phyloP scores from a whole-genome alignment of 2,797 vertebrate genomes.

The Urosaurus nigricauda region DNA sequence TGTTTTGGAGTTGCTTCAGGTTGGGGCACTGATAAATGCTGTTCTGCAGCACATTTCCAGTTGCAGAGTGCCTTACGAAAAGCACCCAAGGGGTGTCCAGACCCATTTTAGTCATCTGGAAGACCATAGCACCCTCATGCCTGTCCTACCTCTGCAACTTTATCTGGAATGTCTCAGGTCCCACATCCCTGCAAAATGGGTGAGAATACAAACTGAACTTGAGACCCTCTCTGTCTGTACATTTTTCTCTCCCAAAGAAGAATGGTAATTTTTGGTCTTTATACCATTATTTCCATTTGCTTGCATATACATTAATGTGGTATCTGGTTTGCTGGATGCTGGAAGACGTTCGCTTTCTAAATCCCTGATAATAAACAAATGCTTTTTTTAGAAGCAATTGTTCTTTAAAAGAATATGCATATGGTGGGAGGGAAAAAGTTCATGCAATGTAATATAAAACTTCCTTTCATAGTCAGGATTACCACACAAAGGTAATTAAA shows the following conservation, averaged over 20 bases:
- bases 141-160: too few species aligned
- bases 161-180: too few species aligned
- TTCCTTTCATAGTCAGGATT: slow-evolving; percentile 20
- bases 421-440: background rate
- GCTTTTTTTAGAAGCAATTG: slow-evolving; percentile 11
- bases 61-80: too few species aligned
- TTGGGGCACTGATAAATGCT: too few species aligned
- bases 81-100: too few species aligned
- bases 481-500: slow-evolving; percentile 19
- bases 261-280: background rate
- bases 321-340: background rate
- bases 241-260: background rate
- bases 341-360: background rate
- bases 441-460: slow-evolving; percentile 31
- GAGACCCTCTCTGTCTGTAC: background rate
- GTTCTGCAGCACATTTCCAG: too few species aligned
- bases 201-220: background rate
- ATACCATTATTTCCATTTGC: background rate
- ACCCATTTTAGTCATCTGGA: background rate
- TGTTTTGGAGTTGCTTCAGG: too few species aligned
- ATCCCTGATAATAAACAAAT: background rate
- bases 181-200: background rate
- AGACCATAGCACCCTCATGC: background rate
- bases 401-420: slow-evolving; percentile 1
- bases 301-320: background rate